Evolutionary conservation across 2,797 vertebrate species (phyloP), one percentile per base, ranked within the genome.

Genomic region (Eupleurogrammus muticus): DNA sequence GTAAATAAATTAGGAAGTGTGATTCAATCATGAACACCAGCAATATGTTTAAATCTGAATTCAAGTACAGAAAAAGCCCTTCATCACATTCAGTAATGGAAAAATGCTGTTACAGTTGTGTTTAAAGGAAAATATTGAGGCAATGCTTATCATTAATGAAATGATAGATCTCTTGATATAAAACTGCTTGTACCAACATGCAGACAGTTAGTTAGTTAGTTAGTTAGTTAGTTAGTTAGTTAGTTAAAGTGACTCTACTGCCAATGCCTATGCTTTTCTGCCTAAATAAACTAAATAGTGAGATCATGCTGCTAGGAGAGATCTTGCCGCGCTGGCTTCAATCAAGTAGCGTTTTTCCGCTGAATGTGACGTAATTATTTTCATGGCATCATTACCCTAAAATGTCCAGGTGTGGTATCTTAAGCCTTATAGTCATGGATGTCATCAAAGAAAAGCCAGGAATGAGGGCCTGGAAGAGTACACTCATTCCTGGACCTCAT

Each of bases 1-100:
- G 12, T 3, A 0, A 5, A 36, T 20, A 12, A 1, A 16, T 53
- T 23, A 9, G 63, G 84, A 89, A 82, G 70, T 75, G 34, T 10
- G 9, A 59, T 47, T 71, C 8, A 32, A 34, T 46, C 23, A 4
- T 21, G 17, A 28, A 61, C 2, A 24, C 13, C 7, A 23, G 11
- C 7, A 23, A 9, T 8, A 11, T 36, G 17, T 58, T 60, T 57
- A 61, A 42, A 74, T 49, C 24, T 67, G 10, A 55, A 54, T 40
- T 12, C 2, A 0, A 11, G 32, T 47, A 47, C 24, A 24, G 28
- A 58, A 28, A n/a, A 38, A 34, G 16, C 9, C 5, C 34, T 11
- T 2, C 20, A 28, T 54, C 23, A 20, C 9, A 16, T 8, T 5
- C 0, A 49, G 58, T 8, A 17, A 40, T 21, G 10, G 34, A 64